Conservation (phyloP, 2,888 invertebrate species). For the Plagiodera versicolora region DNA sequence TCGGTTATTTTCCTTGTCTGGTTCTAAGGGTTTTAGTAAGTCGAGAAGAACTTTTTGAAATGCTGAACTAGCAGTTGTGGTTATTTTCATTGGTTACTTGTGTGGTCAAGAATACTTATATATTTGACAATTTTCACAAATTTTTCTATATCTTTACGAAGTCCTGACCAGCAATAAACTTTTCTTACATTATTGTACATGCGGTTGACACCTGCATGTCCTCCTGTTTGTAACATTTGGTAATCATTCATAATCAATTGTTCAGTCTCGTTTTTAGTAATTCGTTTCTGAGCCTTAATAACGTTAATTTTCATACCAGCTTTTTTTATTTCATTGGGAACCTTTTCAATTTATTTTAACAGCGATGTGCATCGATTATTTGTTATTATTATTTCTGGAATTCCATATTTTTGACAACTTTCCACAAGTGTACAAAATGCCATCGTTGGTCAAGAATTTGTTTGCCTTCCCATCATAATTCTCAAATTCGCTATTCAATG, state of each 20-base stretch:
- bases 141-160: slow-evolving; percentile 29
- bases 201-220: slow-evolving; percentile 31
- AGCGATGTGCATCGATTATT: slow-evolving; percentile 1
- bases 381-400: not conserved
- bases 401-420: slow-evolving; percentile 13
- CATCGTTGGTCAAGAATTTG: slow-evolving; percentile 16
- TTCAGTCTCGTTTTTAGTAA: not conserved
- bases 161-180: slow-evolving; percentile 27
- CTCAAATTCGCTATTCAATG: not conserved
- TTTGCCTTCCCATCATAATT: slow-evolving; percentile 1
- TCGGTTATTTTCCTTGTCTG: slow-evolving; percentile 10
- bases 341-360: not conserved
- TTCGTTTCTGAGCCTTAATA: not conserved
- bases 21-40: slow-evolving; percentile 14
- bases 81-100: not conserved
- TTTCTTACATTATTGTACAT: slow-evolving; percentile 20
- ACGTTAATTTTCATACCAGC: slow-evolving; percentile 7
- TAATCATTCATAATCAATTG: slow-evolving; percentile 35
- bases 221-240: slow-evolving; percentile 33
- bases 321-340: slow-evolving; percentile 7
- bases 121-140: slow-evolving; percentile 27
- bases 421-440: slow-evolving; percentile 17
- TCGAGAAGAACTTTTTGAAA: slow-evolving; percentile 18
- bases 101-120: slow-evolving; percentile 19
- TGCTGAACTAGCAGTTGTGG: not conserved